Percentiles rank a stretch among this genome's conserved stretches.
These are phyloP conservation scores for Acheta domesticus DNA, from an alignment of 2,888 invertebrate species.

Conservation along the genomic window DNA sequence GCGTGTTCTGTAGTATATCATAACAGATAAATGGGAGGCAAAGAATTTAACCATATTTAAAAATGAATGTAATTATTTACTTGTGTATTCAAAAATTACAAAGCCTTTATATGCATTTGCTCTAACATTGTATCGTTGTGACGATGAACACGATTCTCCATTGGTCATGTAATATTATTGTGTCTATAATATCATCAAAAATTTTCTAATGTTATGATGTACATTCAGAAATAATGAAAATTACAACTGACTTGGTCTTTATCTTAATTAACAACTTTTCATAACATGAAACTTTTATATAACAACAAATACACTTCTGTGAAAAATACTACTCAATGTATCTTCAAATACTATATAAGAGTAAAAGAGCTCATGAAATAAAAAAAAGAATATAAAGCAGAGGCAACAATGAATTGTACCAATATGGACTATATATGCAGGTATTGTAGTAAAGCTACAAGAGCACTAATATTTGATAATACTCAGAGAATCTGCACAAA, in stretches of 20 bases:
- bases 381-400: background rate
- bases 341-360: background rate
- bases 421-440: too few relatives aligned
- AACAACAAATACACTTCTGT: constrained; percentile 18
- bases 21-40: constrained; percentile 11
- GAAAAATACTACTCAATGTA: background rate
- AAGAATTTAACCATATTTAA: background rate
- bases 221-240: constrained; percentile 1
- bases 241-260: background rate
- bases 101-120: constrained; percentile 10
- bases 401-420: background rate
- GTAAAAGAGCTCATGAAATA: background rate
- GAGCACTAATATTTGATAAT: too few relatives aligned
- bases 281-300: background rate
- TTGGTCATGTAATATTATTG: constrained; percentile 18
- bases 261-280: constrained; percentile 8
- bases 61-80: background rate
- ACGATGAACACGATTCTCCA: constrained; percentile 29
- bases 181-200: constrained; percentile 5
- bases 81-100: constrained; percentile 18
- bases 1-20: background rate
- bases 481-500: too few relatives aligned
- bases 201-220: background rate
- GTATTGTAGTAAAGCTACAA: too few relatives aligned
- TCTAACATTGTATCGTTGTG: constrained; percentile 30